phyloP scores from a whole-genome alignment of 37 sponge, comb jelly and placozoan species.

The Mnemiopsis leidyi region DNA sequence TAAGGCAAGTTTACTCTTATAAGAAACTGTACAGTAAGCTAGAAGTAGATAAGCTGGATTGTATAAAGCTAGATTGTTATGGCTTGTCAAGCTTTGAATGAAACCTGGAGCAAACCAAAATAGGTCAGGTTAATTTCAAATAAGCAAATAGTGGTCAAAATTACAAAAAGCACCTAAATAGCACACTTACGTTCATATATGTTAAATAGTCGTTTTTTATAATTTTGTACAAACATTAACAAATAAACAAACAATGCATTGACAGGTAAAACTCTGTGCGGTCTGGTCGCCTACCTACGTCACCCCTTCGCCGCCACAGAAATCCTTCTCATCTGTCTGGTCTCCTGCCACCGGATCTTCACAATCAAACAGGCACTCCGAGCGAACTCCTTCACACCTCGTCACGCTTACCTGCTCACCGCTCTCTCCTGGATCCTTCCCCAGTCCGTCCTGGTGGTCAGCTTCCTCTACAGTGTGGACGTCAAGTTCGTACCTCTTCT shows the following conservation, averaged over 20 bases:
- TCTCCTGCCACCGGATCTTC: slow-evolving; percentile 16
- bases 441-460: neutral
- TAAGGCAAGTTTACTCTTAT: neutral
- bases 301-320: slow-evolving; percentile 58
- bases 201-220: no score
- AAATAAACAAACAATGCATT: no score
- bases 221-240: no score
- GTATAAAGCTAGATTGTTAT: no score
- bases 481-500: neutral
- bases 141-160: no score
- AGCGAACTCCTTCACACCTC: neutral
- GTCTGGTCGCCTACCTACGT: neutral
- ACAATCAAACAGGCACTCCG: neutral
- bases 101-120: no score
- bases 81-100: no score
- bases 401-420: neutral
- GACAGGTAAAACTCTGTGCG: slow-evolving; percentile 34
- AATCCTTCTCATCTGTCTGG: slow-evolving; percentile 20
- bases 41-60: neutral
- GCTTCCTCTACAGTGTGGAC: neutral
- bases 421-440: neutral
- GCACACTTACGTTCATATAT: no score
- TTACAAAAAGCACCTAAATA: no score
- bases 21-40: neutral
- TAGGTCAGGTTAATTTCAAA: no score